Evolutionary conservation across 2,113 vertebrate genomes (phyloP), one percentile per base, ranked within the genome.

Genomic region (Corapipo altera): DNA sequence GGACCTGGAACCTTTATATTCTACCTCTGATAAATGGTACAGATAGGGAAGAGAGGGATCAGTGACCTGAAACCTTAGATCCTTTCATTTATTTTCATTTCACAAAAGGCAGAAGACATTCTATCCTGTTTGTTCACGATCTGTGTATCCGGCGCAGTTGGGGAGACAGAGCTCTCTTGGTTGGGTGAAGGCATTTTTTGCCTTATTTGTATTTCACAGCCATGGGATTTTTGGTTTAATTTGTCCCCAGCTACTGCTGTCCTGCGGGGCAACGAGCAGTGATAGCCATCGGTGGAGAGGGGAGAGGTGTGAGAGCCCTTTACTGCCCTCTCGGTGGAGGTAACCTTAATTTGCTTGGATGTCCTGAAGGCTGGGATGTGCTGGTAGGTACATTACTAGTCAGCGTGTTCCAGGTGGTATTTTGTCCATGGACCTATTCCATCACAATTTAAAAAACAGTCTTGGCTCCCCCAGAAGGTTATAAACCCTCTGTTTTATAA

Each of bases 41-140:
- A 96, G 96, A 97, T 96, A 97, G 96, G 95, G 69, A 93, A 95
- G 96, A 94, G 77, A 96, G 91, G 88, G 95, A 96, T 96, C 94
- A 96, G 91, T 97, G 96, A 96, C 95, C 90, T 96, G 97, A 97
- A 97, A 97, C 96, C 96, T 96, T 97, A 96, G 95, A 96, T 96
- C 96, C 95, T 93, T 96, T 97, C 91, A 97, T 97, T 97, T 97
- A 96, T 96, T 97, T 97, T 97, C 95, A 96, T 96, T 95, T 97
- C 95, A 96, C 96, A 97, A 96, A 97, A 97, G 96, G 93, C 91
- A 94, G 96, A 96, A 96, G 97, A 97, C 94, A 97, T 97, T 94
- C 95, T 95, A 97, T 97, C 96, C 96, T 97, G 96, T 96, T 97
- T 97, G 97, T 20, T 97, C 96, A 80, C 19, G n/a, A 89, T 82